These are phyloP conservation scores for Andricus grossulariae DNA, from an alignment of 1,140 invertebrate genomes.

Conservation along the genomic window DNA sequence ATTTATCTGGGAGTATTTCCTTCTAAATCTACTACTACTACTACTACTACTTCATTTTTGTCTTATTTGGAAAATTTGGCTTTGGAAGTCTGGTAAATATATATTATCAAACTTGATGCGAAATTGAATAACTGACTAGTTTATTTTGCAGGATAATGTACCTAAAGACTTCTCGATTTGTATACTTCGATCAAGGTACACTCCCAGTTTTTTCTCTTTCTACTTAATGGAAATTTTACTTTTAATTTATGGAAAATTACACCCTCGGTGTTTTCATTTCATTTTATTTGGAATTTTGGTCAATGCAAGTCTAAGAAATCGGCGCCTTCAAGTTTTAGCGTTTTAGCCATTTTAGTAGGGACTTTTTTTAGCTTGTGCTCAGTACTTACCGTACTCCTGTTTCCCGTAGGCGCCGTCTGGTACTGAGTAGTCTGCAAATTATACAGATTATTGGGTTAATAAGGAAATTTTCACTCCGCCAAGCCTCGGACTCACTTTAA, in stretches of 20 bases:
- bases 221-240: slow-evolving; percentile 4
- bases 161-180: neutral
- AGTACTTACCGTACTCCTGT: slow-evolving; percentile 74
- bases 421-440: slow-evolving; percentile 69
- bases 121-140: neutral
- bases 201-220: slow-evolving; percentile 20
- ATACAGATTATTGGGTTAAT: slow-evolving; percentile 9
- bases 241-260: neutral
- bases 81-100: too few species aligned
- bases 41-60: too few species aligned
- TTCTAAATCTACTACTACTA: too few species aligned
- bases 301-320: neutral
- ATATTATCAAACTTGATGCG: neutral
- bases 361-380: slow-evolving; percentile 44
- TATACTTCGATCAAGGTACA: slow-evolving; percentile 2
- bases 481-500: too few species aligned
- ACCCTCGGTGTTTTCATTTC: neutral
- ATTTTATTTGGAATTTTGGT: neutral
- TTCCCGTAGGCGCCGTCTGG: slow-evolving; percentile 71
- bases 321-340: neutral
- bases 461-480: slow-evolving; percentile 39
- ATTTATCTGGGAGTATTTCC: too few species aligned
- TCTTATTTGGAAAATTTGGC: too few species aligned
- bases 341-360: neutral
- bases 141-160: neutral